These are phyloP conservation scores for Liolophura sinensis DNA, from an alignment of 1,140 invertebrate species.

Conservation along the genomic window DNA sequence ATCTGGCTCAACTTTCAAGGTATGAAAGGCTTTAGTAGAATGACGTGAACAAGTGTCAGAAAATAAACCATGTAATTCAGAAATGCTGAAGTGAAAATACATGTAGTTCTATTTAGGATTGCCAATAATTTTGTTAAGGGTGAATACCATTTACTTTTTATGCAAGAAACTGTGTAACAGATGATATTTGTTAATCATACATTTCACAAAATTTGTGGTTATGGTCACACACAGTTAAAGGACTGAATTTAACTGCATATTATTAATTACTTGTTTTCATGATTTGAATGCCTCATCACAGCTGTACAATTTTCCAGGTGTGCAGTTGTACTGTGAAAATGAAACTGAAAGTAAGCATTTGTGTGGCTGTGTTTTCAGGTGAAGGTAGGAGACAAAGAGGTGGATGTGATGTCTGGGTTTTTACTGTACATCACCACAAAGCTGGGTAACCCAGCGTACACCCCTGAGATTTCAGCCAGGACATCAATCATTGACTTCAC, in stretches of 20 bases:
- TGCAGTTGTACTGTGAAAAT: no score
- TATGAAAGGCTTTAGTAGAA: constrained; percentile 45
- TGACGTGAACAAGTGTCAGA: no score
- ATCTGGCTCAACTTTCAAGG: constrained; percentile 94
- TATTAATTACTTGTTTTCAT: no score
- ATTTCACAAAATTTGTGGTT: no score
- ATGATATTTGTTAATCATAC: not conserved
- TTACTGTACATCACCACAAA: constrained; percentile 96
- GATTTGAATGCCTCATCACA: no score
- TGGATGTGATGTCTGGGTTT: constrained; percentile 94
- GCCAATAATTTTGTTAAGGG: no score
- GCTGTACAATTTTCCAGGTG: no score
- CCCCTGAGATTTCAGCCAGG: constrained; percentile 94
- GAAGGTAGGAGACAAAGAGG: constrained; percentile 93
- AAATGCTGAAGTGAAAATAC: not conserved
- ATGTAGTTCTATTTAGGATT: not conserved
- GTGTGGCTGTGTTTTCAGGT: constrained; percentile 62
- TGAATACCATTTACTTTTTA: not conserved
- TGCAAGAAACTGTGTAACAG: not conserved
- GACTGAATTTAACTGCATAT: no score
- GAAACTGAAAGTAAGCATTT: not conserved
- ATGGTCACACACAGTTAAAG: no score
- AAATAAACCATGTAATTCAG: not conserved
- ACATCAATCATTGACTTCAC: constrained; percentile 98
- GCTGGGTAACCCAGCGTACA: constrained; percentile 92